phyloP scores from a whole-genome alignment of 2,113 vertebrate species.

The Petrocephalus zakoni region DNA sequence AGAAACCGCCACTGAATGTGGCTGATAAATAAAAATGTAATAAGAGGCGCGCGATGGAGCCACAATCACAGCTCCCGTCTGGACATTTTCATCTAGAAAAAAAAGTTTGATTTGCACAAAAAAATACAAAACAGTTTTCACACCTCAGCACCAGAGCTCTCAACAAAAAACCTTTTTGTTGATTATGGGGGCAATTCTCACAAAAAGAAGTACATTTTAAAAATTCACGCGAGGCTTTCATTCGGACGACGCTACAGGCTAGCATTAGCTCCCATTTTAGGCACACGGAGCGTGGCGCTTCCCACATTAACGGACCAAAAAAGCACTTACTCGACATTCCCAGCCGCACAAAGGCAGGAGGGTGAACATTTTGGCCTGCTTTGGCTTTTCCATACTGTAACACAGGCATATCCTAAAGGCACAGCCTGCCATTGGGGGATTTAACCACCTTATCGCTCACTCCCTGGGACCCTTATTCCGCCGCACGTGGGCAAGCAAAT shows the following conservation, averaged over 20 bases:
- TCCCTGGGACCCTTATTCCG: neutral
- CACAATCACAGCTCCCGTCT: neutral
- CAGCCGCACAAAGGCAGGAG: neutral
- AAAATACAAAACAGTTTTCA: neutral
- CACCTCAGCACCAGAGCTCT: constrained; percentile 1
- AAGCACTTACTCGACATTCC: neutral
- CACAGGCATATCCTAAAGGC: neutral
- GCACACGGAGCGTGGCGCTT: neutral
- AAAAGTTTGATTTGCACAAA: neutral
- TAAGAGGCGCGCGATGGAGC: neutral
- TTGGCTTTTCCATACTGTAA: neutral
- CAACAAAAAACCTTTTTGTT: neutral
- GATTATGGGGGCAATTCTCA: neutral
- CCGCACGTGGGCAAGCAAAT: neutral
- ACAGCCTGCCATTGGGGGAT: neutral
- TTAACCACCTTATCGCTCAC: neutral
- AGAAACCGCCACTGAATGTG: neutral
- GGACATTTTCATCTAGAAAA: neutral
- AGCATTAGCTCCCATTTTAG: neutral
- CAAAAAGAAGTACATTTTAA: neutral
- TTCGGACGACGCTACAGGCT: neutral
- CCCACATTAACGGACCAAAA: neutral
- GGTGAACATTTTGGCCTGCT: neutral
- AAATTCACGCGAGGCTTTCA: neutral
- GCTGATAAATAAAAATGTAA: neutral